Base-by-base conservation (phyloP, 1,140 invertebrate species). In the Zeugodacus cucurbitae region DNA sequence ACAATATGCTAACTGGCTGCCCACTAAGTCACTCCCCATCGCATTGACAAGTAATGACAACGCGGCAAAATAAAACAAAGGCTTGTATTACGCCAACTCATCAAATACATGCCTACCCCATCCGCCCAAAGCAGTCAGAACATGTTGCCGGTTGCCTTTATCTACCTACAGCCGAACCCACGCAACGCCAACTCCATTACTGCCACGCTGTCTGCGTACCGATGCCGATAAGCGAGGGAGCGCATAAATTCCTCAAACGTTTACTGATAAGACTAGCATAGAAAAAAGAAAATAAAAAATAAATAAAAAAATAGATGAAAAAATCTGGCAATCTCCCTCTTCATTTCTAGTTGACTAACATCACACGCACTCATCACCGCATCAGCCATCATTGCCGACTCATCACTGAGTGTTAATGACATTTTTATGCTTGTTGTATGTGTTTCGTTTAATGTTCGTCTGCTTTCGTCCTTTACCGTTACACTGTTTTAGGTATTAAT, bases 351-450 rank as follows among this genome's bases (percentile, higher is more conserved):
- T 11, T 26, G 70, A 22, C 20, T 41, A 82, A 48, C 41, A 82
- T 5, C 70, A 26, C 70, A 26, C 22, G 20, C 70, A 34, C 22
- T 74, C 70, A 74, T 37, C 74, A 48, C 74, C 74, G 14, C 41
- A 82, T 82, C 74, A 82, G 41, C 11, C 5, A 26, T 26, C 41
- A 48, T 48, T 82, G 74, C 44, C 26, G 37, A 44, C 14, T 54
- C 74, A 82, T 54, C 22, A 20, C 22, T 26, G 74, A n/a, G 74
- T 82, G 41, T 44, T 82, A 48, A 48, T 82, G 74, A 48, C 7
- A 48, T 82, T 82, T 82, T 82, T 82, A 82, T 82, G 74, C 41
- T n/a, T 82, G 41, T 82, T n/a, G 41, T 22, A 82, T 82, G 74
- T 8, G n/a, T 29, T 29, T 41, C 26, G 44, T 82, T 82, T 29